These are phyloP conservation scores for Gymnorhina tibicen DNA, from an alignment of 2,113 vertebrate species.

Conservation along the genomic window DNA sequence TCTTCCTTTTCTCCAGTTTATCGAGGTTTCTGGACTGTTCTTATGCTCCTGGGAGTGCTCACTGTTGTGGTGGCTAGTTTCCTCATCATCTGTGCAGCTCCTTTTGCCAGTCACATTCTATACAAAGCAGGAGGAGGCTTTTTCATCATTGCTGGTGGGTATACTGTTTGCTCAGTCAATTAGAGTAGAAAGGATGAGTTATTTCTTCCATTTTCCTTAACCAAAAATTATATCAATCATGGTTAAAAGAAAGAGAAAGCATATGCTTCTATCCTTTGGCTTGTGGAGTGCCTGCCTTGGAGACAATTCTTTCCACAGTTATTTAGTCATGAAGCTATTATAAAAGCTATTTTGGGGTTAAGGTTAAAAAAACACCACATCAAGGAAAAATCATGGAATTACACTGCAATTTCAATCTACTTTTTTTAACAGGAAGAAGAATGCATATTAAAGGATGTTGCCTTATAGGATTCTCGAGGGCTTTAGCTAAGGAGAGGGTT, in stretches of 20 bases:
- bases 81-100: conserved; percentile 93
- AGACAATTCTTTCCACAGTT: background rate
- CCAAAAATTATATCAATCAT: background rate
- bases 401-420: background rate
- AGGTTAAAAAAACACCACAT: background rate
- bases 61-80: conserved; percentile 84
- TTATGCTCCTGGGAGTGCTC: conserved; percentile 88
- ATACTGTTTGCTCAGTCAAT: conserved; percentile 2
- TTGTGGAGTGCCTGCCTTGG: background rate
- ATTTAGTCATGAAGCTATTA: background rate
- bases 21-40: conserved; percentile 93
- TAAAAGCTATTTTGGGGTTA: background rate
- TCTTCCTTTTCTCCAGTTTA: conserved; percentile 79
- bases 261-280: background rate
- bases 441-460: background rate
- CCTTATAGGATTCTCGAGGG: background rate
- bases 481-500: background rate
- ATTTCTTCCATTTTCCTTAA: background rate
- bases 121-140: conserved; percentile 91
- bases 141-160: conserved; percentile 86
- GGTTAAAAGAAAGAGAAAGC: background rate
- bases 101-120: conserved; percentile 86
- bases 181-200: background rate
- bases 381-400: background rate
- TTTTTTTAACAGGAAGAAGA: background rate